These are phyloP conservation scores for Tenthredo notha DNA, from an alignment of 2,888 invertebrate species.

Conservation along the genomic window DNA sequence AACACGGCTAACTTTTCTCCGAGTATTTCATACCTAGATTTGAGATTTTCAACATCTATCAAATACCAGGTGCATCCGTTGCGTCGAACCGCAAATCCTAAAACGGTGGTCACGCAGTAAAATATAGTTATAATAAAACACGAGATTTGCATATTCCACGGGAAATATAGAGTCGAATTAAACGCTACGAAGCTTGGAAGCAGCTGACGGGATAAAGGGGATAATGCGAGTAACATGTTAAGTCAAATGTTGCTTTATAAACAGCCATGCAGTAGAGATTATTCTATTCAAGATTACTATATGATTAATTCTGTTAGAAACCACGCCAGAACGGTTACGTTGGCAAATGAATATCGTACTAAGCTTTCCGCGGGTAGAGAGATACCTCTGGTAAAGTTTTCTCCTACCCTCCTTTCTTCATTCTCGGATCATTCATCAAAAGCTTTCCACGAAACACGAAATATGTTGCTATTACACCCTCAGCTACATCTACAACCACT, in stretches of 20 bases:
- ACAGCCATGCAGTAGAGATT: constrained; percentile 11
- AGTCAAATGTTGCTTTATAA: constrained; percentile 29
- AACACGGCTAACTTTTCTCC: neutral
- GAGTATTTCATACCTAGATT: neutral
- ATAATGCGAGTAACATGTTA: constrained; percentile 17
- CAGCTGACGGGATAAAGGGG: constrained; percentile 38
- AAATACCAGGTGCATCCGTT: neutral
- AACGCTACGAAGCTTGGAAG: constrained; percentile 7
- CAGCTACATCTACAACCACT: constrained; percentile 26
- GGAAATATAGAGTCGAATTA: neutral
- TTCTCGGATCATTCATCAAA: neutral
- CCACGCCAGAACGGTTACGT: neutral
- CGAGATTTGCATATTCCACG: neutral
- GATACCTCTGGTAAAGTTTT: neutral
- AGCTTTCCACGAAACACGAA: constrained; percentile 11
- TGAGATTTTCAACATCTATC: neutral
- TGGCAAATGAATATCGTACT: neutral
- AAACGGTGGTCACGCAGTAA: neutral
- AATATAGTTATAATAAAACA: neutral
- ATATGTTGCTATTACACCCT: constrained; percentile 21
- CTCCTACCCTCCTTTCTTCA: neutral
- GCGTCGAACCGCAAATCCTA: constrained; percentile 1
- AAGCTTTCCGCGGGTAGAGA: neutral
- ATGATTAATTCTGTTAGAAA: constrained; percentile 6
- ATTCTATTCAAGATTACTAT: constrained; percentile 7